These are phyloP conservation scores for Mercenaria mercenaria DNA, from an alignment of 1,140 invertebrate genomes.

Conservation along the genomic window DNA sequence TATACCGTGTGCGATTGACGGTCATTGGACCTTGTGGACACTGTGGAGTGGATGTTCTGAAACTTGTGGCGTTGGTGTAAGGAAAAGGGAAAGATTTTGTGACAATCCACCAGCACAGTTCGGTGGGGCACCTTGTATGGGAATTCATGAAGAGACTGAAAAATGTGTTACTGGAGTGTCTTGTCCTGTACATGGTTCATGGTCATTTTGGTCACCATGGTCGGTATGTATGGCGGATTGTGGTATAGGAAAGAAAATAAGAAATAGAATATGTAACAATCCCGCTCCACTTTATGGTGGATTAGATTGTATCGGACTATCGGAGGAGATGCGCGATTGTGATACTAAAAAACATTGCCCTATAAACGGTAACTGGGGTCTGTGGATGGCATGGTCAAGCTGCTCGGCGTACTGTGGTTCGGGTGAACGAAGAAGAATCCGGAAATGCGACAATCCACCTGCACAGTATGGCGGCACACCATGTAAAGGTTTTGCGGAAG, in stretches of 20 bases:
- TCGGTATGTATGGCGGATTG: slow-evolving; percentile 82
- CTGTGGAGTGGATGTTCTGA: slow-evolving; percentile 89
- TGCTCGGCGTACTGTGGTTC: slow-evolving; percentile 76
- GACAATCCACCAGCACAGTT: slow-evolving; percentile 66
- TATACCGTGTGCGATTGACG: slow-evolving; percentile 83
- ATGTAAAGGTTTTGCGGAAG: slow-evolving; percentile 52
- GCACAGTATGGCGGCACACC: slow-evolving; percentile 22
- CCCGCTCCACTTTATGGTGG: slow-evolving; percentile 78
- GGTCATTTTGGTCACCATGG: slow-evolving; percentile 85
- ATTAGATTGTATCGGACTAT: slow-evolving; percentile 69
- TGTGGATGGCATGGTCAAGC: slow-evolving; percentile 71
- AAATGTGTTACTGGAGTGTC: slow-evolving; percentile 48
- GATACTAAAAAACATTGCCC: slow-evolving; percentile 73
- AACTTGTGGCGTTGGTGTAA: slow-evolving; percentile 88
- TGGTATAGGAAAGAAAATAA: slow-evolving; percentile 76
- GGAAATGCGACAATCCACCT: slow-evolving; percentile 58
- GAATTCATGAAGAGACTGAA: slow-evolving; percentile 43
- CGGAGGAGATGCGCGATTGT: slow-evolving; percentile 67
- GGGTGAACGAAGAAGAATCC: slow-evolving; percentile 66
- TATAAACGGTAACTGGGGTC: slow-evolving; percentile 83
- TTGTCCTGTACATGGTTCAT: slow-evolving; percentile 76
- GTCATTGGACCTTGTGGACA: slow-evolving; percentile 89
- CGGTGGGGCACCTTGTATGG: slow-evolving; percentile 67
- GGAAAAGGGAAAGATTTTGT: slow-evolving; percentile 61
- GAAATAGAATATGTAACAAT: slow-evolving; percentile 77